These are phyloP conservation scores for Tautogolabrus adspersus DNA, from an alignment of 2,113 vertebrate species.

Conservation along the genomic window DNA sequence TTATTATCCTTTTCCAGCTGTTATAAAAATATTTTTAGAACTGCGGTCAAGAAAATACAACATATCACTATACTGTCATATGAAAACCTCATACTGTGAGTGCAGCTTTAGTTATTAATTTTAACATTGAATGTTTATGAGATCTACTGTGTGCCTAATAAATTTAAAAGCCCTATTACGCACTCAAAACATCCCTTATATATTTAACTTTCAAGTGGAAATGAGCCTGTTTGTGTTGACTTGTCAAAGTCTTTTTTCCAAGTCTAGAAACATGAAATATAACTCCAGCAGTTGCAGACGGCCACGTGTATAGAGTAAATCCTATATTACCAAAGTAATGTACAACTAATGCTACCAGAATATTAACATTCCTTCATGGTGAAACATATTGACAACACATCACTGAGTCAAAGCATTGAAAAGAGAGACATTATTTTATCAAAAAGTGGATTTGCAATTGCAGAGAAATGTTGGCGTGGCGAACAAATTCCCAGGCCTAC, in stretches of 20 bases:
- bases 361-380: neutral
- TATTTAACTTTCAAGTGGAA: conserved; percentile 47
- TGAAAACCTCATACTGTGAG: conserved; percentile 55
- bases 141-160: conserved; percentile 41
- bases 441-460: too few relatives aligned
- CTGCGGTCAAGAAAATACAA: conserved; percentile 69
- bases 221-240: conserved; percentile 37
- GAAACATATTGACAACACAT: neutral
- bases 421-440: too few relatives aligned
- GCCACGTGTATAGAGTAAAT: neutral
- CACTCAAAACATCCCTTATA: conserved; percentile 28
- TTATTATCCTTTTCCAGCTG: conserved; percentile 69
- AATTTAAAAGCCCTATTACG: conserved; percentile 51
- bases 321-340: neutral
- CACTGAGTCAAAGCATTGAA: neutral
- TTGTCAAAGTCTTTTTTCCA: conserved; percentile 8
- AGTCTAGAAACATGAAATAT: conserved; percentile 1
- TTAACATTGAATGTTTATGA: conserved; percentile 54
- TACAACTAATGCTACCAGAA: neutral
- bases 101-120: conserved; percentile 60
- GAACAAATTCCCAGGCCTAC: neutral
- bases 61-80: conserved; percentile 57
- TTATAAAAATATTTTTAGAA: conserved; percentile 70
- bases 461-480: too few relatives aligned
- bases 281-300: neutral